phyloP scores from a whole-genome alignment of 2,888 invertebrate species.

The Himalopsyche japonica region DNA sequence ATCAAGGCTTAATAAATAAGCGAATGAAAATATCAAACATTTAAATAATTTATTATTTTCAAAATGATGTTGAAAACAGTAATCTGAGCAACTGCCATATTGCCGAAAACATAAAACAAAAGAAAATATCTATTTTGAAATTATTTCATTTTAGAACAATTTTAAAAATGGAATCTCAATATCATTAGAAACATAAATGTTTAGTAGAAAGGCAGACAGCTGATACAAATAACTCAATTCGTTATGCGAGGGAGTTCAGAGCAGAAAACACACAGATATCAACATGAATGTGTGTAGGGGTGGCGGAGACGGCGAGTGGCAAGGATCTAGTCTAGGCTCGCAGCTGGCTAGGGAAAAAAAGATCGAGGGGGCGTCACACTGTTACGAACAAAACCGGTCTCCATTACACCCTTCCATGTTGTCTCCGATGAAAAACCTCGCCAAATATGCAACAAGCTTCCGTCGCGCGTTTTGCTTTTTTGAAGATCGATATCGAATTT shows the following conservation, averaged over 20 bases:
- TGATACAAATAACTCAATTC: background rate
- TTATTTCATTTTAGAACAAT: too few relatives aligned
- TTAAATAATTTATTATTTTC: too few relatives aligned
- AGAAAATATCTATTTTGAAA: too few relatives aligned
- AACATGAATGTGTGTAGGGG: background rate
- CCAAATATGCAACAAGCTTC: background rate
- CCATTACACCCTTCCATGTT: background rate
- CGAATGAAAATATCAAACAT: too few relatives aligned
- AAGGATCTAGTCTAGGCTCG: background rate
- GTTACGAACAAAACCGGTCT: background rate
- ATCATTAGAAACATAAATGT: too few relatives aligned
- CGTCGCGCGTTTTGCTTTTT: background rate
- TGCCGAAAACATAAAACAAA: too few relatives aligned
- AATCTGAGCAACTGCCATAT: too few relatives aligned
- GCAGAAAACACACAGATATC: background rate
- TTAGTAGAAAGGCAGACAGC: background rate
- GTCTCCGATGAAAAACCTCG: background rate
- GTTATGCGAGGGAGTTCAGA: background rate
- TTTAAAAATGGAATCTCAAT: too few relatives aligned
- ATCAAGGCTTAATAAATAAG: too few relatives aligned
- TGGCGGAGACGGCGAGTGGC: background rate
- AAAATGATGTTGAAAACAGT: too few relatives aligned
- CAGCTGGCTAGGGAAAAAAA: background rate
- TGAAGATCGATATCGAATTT: background rate
- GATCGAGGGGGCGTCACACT: background rate